phyloP scores from a whole-genome alignment of 2,113 vertebrate genomes.

The Dermatemys mawii region DNA sequence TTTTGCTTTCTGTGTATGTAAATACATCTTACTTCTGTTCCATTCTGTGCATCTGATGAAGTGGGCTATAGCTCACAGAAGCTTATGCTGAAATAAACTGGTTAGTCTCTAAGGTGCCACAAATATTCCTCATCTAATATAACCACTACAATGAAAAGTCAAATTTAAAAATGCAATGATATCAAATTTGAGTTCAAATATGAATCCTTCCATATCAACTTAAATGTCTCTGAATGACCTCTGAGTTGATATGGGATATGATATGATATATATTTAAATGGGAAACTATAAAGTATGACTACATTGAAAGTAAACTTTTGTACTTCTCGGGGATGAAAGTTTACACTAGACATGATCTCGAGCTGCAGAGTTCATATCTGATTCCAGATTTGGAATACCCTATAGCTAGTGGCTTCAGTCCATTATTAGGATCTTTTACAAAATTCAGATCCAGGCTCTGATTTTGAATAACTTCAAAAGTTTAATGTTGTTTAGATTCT shows the following conservation, averaged over 20 bases:
- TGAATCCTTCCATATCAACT: neutral
- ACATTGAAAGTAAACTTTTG: neutral
- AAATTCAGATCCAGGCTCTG: neutral
- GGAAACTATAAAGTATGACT: neutral
- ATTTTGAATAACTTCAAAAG: neutral
- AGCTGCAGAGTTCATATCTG: neutral
- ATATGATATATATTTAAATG: neutral
- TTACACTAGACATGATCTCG: neutral
- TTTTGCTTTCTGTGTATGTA: no score
- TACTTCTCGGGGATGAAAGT: neutral
- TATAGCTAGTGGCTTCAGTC: rapidly evolving
- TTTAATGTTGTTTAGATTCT: neutral
- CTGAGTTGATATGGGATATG: neutral
- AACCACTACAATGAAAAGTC: neutral
- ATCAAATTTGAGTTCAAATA: neutral
- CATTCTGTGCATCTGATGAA: no score
- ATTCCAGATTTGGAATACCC: rapidly evolving
- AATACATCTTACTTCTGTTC: no score
- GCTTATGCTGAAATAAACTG: no score
- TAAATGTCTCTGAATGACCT: neutral
- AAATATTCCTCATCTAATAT: no score
- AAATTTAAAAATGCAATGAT: neutral
- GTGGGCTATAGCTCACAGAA: no score
- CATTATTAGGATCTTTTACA: neutral
- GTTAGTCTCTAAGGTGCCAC: no score